Base-by-base conservation (phyloP, 30 jellyfish, hydroid and myxozoan species). In the Catostylus mosaicus region DNA sequence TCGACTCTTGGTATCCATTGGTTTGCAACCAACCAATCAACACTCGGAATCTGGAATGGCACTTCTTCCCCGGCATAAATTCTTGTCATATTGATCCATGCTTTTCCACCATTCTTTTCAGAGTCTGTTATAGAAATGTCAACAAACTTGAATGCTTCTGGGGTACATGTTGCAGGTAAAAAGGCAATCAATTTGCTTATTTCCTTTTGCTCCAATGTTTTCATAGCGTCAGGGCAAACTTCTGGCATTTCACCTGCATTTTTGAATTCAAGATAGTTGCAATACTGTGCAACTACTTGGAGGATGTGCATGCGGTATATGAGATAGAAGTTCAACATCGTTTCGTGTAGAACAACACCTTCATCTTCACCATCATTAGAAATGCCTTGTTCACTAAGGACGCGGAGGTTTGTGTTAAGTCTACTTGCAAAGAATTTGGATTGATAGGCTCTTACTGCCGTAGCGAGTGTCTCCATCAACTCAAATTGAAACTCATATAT, bases 391-490 rank as follows among this genome's bases (percentile, higher is more conserved):
- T 77, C 70, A 26, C 77, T 33, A 23, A 62, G 56, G 2, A 47
- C 79, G 4, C 69, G 69, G 0, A 77, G 76, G 14, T 45, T 36
- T 33, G 83, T 43, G 51, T 57, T 45, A 23, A 57, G 65, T 46
- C 50, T 26, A 22, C 57, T 52, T 18, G 85, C 72, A 27, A 36
- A 54, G 62, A 70, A 73, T 11, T 32, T 59, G 1, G 87, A 67
- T 29, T 48, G 68, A 8, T 54, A 65, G 20, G 94, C 76, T 40
- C 94, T 30, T 29, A 75, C 74, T 3, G 75, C 78, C 19, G 77
- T 61, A 33, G 94, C 94, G 2, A 83, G 81, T n/a, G 94, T 56
- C 83, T 83, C 94, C 83, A 83, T 83, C 75, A 83, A 48, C 24
- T 83, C 94, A 63, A 83, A 83, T 60, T 83, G 94, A 67, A 6